A percentile compares a stretch with the other conserved stretches of the same genome.
Conservation (phyloP, 2,113 vertebrate genomes). For the Corythornis cristatus region DNA sequence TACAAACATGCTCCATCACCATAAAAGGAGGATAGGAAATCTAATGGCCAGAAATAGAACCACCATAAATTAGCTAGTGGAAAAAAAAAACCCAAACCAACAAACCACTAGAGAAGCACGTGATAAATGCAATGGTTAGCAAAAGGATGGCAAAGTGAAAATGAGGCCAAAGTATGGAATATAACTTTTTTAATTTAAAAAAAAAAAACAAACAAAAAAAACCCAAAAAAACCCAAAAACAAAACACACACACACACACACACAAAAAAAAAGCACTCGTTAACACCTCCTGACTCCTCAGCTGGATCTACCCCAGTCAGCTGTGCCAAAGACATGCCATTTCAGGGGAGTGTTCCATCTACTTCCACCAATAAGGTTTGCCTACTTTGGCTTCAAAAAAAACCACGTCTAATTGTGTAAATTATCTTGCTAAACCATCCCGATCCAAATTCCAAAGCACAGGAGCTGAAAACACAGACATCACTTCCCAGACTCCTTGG, state of each 20-base stretch:
- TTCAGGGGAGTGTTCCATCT: background rate
- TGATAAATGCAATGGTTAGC: background rate
- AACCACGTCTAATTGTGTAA: background rate
- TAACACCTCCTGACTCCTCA: background rate
- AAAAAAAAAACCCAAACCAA: background rate
- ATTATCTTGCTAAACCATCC: background rate
- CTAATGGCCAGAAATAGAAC: slow-evolving; percentile 50
- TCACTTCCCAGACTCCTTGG: background rate
- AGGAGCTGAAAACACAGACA: background rate
- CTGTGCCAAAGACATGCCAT: background rate
- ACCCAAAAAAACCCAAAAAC: too few species aligned
- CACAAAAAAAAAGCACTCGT: background rate
- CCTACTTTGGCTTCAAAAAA: background rate
- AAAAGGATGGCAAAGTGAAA: slow-evolving; percentile 17
- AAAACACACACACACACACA: too few species aligned
- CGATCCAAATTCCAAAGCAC: background rate
- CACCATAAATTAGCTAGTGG: background rate
- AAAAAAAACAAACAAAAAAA: too few species aligned
- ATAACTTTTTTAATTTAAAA: background rate
- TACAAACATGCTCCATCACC: slow-evolving; percentile 10
- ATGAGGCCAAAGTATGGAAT: background rate
- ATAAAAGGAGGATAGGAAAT: slow-evolving; percentile 65
- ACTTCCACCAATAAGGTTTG: background rate
- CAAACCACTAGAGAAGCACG: background rate
- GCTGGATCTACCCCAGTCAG: background rate